A percentile compares a stretch with the other conserved stretches of the same genome.
phyloP scores from a whole-genome alignment of 2,113 vertebrate species.

The Notothenia rossii region DNA sequence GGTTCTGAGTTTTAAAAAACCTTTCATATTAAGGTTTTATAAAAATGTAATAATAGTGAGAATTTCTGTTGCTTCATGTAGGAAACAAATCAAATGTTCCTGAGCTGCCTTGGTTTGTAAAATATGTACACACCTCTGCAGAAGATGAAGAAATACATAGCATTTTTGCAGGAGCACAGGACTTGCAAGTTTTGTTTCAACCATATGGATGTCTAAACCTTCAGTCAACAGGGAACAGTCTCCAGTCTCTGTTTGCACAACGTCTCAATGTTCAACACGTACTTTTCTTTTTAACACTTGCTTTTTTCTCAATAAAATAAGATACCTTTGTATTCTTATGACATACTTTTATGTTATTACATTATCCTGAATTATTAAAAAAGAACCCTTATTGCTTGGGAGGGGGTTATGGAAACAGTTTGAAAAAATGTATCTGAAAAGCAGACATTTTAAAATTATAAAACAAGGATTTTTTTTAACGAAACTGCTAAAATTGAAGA shows the following conservation, averaged over 20 bases:
- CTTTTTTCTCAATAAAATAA: background rate
- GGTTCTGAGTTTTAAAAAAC: too few species aligned
- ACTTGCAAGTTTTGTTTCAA: conserved; percentile 41
- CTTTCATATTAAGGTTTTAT: too few species aligned
- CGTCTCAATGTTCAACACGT: background rate
- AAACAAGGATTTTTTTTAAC: background rate
- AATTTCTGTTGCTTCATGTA: background rate
- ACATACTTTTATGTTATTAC: background rate
- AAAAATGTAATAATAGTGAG: too few species aligned
- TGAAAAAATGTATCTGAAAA: background rate
- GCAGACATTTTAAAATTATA: background rate
- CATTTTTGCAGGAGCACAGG: conserved; percentile 13
- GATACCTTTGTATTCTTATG: background rate
- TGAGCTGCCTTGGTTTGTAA: background rate
- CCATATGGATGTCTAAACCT: conserved; percentile 35
- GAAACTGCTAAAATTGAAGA: background rate
- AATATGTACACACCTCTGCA: background rate
- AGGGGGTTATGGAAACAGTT: too few species aligned
- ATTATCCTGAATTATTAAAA: background rate
- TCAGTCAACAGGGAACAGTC: conserved; percentile 41
- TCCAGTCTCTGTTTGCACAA: conserved; percentile 16
- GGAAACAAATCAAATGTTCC: background rate
- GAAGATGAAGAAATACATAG: background rate
- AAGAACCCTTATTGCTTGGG: background rate
- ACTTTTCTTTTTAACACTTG: background rate